phyloP scores from a whole-genome alignment of 2,113 vertebrate genomes.

The Lichenostomus cassidix region DNA sequence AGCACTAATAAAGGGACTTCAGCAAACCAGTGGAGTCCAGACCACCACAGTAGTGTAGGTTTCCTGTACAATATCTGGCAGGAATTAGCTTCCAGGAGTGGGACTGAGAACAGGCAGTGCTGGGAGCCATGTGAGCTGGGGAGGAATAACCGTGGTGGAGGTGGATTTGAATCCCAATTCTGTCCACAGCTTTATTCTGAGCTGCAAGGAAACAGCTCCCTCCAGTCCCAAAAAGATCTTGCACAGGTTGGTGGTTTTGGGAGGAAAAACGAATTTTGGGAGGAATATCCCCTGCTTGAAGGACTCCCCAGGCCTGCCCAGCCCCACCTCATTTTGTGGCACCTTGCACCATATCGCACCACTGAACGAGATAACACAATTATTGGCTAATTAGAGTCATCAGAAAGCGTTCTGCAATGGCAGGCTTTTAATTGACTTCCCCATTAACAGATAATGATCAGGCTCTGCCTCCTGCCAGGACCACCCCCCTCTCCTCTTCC shows the following conservation, averaged over 20 bases:
- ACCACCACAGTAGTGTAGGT: background rate
- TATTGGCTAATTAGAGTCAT: slow-evolving; percentile 66
- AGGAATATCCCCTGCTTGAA: background rate
- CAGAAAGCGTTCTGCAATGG: slow-evolving; percentile 60
- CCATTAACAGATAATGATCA: slow-evolving; percentile 63
- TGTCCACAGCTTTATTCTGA: background rate
- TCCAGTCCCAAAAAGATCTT: background rate
- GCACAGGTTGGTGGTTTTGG: background rate
- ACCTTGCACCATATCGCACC: background rate
- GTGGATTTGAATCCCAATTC: background rate
- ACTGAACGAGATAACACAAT: slow-evolving; percentile 56
- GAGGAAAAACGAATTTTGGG: fast-evolving
- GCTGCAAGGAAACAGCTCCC: background rate
- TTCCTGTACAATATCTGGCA: background rate
- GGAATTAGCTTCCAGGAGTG: background rate
- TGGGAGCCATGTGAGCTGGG: background rate
- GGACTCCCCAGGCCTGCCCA: background rate
- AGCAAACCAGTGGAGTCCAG: background rate
- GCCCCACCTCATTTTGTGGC: background rate
- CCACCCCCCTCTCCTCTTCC: background rate
- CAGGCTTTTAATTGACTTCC: slow-evolving; percentile 67
- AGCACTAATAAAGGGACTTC: background rate
- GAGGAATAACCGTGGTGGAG: background rate
- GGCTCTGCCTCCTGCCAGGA: slow-evolving; percentile 16
- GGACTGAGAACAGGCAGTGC: background rate